Percentiles rank a stretch among this genome's conserved stretches.
These are phyloP conservation scores for Entomobrya proxima DNA, from an alignment of 2,888 invertebrate genomes.

Conservation along the genomic window DNA sequence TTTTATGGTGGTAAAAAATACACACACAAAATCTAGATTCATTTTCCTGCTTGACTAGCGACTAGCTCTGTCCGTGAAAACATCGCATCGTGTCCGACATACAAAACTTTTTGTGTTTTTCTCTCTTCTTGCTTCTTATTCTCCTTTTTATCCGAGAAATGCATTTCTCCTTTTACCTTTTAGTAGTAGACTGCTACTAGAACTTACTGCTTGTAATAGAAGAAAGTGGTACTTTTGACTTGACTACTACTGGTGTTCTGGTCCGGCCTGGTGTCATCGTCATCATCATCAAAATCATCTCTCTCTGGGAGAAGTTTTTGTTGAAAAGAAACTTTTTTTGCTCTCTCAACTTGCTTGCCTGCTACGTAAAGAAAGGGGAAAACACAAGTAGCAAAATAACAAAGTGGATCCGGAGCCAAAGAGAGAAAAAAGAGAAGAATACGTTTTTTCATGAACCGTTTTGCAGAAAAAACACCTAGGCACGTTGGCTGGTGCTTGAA, in stretches of 20 bases:
- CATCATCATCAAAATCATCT: constrained; percentile 14
- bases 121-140: neutral
- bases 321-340: neutral
- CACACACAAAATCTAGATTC: constrained; percentile 63
- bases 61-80: constrained; percentile 63
- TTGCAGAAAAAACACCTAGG: too few species aligned
- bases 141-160: neutral
- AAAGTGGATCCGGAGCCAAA: neutral
- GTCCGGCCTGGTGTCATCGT: too few species aligned
- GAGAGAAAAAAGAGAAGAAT: neutral
- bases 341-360: neutral
- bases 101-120: neutral
- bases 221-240: too few species aligned
- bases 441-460: too few species aligned
- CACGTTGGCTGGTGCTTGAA: too few species aligned
- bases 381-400: neutral
- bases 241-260: too few species aligned
- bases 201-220: too few species aligned
- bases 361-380: neutral
- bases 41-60: constrained; percentile 58
- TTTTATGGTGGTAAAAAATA: constrained; percentile 55
- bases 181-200: too few species aligned
- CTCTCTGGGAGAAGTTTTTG: neutral
- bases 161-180: too few species aligned
- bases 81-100: constrained; percentile 23